phyloP scores from a whole-genome alignment of 2,113 vertebrate genomes.

The Mobula birostris region DNA sequence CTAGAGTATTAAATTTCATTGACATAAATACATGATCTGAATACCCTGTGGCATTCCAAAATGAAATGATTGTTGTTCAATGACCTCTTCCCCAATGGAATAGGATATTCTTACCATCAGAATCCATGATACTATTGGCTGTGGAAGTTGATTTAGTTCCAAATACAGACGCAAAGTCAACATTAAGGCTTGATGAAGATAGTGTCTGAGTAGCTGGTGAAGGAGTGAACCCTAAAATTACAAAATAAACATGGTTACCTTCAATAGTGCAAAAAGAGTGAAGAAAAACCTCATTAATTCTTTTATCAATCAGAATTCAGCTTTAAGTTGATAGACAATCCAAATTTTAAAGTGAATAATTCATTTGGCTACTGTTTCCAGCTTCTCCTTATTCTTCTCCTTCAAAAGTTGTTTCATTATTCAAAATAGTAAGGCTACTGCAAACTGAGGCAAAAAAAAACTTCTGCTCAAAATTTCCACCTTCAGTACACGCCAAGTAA shows the following conservation, averaged over 20 bases:
- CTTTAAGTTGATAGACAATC: not conserved
- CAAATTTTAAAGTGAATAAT: not conserved
- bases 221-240: constrained; percentile 68
- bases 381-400: not conserved
- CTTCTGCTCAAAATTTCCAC: not conserved
- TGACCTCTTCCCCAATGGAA: constrained; percentile 14
- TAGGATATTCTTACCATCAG: constrained; percentile 63
- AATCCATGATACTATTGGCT: constrained; percentile 67
- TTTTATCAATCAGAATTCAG: not conserved
- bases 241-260: constrained; percentile 18
- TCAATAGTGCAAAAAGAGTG: not conserved
- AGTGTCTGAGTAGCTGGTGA: constrained; percentile 73
- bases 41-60: constrained; percentile 27
- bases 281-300: not conserved
- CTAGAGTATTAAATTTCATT: not conserved
- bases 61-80: constrained; percentile 39
- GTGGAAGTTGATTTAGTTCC: constrained; percentile 73
- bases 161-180: constrained; percentile 93
- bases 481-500: not conserved
- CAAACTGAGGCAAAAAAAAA: not conserved
- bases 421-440: not conserved
- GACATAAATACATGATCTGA: not conserved
- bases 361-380: not conserved
- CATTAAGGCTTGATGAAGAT: constrained; percentile 76
- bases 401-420: not conserved